phyloP scores from a whole-genome alignment of 2,888 invertebrate genomes.

The Drosophila koepferae region DNA sequence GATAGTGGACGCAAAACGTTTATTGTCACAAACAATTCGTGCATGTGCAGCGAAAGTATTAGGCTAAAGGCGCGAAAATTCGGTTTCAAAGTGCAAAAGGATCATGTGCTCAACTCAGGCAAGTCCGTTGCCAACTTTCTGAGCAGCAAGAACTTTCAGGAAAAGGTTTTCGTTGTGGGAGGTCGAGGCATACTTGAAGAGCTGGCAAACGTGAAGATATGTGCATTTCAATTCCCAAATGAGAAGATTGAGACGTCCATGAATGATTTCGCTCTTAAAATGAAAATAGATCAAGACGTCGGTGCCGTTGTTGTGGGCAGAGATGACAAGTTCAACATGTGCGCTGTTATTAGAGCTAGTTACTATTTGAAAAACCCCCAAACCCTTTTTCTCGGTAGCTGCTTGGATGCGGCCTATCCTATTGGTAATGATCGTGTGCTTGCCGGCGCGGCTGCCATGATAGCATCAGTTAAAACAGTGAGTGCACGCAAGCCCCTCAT shows the following conservation, averaged over 20 bases:
- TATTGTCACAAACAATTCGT: slow-evolving; percentile 56
- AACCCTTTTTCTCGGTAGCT: slow-evolving; percentile 54
- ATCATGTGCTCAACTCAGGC: slow-evolving; percentile 33
- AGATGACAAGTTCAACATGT: slow-evolving; percentile 53
- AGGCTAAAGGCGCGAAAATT: slow-evolving; percentile 37
- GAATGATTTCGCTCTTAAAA: slow-evolving; percentile 19
- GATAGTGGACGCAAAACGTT: slow-evolving; percentile 32
- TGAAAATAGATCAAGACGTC: slow-evolving; percentile 50
- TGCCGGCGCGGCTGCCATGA: slow-evolving; percentile 56
- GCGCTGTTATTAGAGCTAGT: slow-evolving; percentile 44
- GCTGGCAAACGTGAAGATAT: slow-evolving; percentile 34
- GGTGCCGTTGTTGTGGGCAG: slow-evolving; percentile 61
- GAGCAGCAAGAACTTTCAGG: slow-evolving; percentile 45
- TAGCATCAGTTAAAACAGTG: slow-evolving; percentile 50
- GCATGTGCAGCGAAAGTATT: not conserved
- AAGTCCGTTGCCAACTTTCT: slow-evolving; percentile 47
- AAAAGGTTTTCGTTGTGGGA: slow-evolving; percentile 57
- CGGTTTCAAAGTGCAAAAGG: slow-evolving; percentile 31
- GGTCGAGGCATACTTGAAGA: slow-evolving; percentile 45
- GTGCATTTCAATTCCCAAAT: not conserved
- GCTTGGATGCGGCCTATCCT: slow-evolving; percentile 55
- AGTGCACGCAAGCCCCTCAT: slow-evolving; percentile 54
- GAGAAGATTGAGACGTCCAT: slow-evolving; percentile 4
- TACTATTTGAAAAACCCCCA: slow-evolving; percentile 39
- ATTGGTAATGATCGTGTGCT: slow-evolving; percentile 40